These are phyloP conservation scores for Motacilla alba DNA, from an alignment of 2,113 vertebrate genomes.

Conservation along the genomic window DNA sequence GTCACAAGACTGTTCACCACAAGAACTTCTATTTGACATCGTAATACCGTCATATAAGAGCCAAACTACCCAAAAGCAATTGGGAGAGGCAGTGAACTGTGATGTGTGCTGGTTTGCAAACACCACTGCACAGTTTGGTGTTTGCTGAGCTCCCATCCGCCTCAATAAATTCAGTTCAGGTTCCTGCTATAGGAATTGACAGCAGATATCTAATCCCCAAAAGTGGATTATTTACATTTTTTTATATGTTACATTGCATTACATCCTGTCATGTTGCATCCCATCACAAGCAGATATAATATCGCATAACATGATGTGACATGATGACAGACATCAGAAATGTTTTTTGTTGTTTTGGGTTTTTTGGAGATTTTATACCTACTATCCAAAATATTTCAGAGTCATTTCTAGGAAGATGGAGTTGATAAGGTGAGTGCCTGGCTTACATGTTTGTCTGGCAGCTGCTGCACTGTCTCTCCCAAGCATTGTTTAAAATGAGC, in stretches of 20 bases:
- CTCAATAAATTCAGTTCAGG: constrained; percentile 74
- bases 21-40: constrained; percentile 70
- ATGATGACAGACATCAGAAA: constrained; percentile 64
- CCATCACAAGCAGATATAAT: constrained; percentile 66
- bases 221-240: constrained; percentile 83
- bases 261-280: constrained; percentile 73
- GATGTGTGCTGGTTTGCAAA: constrained; percentile 62
- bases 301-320: constrained; percentile 71
- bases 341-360: neutral
- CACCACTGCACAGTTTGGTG: constrained; percentile 59
- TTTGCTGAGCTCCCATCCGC: constrained; percentile 68
- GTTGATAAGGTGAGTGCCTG: neutral
- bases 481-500: neutral
- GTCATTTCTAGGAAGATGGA: neutral
- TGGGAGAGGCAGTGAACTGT: constrained; percentile 74
- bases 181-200: constrained; percentile 71
- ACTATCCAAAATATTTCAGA: constrained; percentile 16
- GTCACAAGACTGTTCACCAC: constrained; percentile 58
- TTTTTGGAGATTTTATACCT: constrained; percentile 14
- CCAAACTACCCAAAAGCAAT: constrained; percentile 78
- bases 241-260: constrained; percentile 80
- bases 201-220: constrained; percentile 75
- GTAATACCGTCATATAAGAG: constrained; percentile 51
- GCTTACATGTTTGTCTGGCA: neutral
- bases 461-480: neutral